Evolutionary conservation across 2,113 vertebrate genomes (phyloP).

Genomic region (Anseranas semipalmata): DNA sequence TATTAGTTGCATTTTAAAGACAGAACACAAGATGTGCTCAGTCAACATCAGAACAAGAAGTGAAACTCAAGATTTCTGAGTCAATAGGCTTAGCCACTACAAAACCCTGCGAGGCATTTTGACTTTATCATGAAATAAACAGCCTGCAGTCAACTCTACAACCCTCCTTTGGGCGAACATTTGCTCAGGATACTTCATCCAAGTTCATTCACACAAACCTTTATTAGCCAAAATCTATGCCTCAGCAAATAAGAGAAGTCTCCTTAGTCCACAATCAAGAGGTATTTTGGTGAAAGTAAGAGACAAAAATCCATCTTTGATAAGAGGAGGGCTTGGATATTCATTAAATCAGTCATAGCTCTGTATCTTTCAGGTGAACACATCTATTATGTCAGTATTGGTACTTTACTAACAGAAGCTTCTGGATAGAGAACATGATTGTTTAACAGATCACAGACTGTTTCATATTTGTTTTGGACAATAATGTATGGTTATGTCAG

Average conservation of each 20-base stretch:
- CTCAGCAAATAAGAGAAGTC: neutral
- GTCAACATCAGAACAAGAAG: neutral
- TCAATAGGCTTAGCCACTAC: neutral
- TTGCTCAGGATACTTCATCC: neutral
- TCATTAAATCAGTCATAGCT: neutral
- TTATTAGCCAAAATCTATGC: neutral
- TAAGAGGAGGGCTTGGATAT: neutral
- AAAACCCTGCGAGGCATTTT: neutral
- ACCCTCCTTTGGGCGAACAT: neutral
- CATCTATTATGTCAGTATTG: neutral
- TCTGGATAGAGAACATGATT: neutral
- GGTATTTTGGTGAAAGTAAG: neutral
- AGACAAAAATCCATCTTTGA: neutral
- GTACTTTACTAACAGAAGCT: neutral
- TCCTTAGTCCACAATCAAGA: neutral
- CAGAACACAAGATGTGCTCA: neutral
- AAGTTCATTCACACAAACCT: neutral
- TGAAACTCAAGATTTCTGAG: neutral
- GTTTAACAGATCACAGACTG: neutral
- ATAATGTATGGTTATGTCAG: neutral
- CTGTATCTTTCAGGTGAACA: neutral
- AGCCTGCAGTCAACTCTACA: neutral
- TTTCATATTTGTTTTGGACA: neutral
- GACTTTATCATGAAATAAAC: neutral
- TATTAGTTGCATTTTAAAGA: neutral